Evolutionary conservation across 64 coral and sea anemone species (phyloP).

Genomic region (Montipora cactus): DNA sequence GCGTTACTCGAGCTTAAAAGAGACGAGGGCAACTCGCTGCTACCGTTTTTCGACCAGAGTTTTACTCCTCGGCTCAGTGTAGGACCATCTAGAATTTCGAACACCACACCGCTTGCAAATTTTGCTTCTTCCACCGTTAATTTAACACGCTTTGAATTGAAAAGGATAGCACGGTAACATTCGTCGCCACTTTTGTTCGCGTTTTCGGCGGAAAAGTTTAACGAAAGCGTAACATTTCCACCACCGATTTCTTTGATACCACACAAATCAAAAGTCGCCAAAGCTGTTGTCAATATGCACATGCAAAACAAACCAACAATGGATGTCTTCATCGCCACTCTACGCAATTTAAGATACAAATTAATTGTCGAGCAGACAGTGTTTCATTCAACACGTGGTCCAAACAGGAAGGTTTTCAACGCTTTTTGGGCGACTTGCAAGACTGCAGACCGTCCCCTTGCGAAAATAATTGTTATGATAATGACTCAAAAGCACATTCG

Average conservation of each 20-base stretch:
- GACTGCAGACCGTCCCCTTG: background rate
- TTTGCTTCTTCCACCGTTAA: conserved; percentile 11
- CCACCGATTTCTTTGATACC: background rate
- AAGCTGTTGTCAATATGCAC: background rate
- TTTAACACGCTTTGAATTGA: conserved; percentile 15
- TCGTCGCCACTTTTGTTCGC: conserved; percentile 6
- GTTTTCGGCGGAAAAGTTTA: conserved; percentile 17
- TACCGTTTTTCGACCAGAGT: background rate
- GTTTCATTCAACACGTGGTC: background rate
- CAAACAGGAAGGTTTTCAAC: background rate
- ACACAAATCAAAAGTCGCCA: conserved; percentile 3
- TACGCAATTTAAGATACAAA: background rate
- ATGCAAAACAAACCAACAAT: conserved; percentile 26
- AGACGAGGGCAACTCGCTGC: background rate
- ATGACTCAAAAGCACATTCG: background rate
- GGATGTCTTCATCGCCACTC: background rate
- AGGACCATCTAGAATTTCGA: conserved; percentile 35
- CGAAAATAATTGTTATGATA: background rate
- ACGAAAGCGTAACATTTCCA: conserved; percentile 17
- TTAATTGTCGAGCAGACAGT: background rate
- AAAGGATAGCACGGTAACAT: conserved; percentile 2
- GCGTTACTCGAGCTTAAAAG: conserved; percentile 2
- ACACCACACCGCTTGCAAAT: conserved; percentile 16
- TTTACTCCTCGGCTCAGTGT: background rate
- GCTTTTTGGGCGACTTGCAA: background rate